Conservation (phyloP, 2,113 vertebrate genomes). For the Calyptommatus sinebrachiatus region DNA sequence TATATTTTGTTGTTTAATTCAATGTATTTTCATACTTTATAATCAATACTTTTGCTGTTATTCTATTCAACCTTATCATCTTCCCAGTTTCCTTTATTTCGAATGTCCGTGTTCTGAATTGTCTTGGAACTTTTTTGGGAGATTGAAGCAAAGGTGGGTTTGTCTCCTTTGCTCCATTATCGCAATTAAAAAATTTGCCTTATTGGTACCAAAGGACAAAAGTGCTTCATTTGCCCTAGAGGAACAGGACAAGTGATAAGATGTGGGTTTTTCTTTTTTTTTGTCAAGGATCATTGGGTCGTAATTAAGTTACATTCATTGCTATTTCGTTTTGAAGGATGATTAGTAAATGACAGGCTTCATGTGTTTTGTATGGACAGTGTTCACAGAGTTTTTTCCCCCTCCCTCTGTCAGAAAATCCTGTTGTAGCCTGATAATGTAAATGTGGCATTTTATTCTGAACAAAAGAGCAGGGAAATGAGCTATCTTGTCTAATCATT, state of each 20-base stretch:
- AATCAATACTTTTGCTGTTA: constrained; percentile 12
- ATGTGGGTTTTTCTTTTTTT: constrained; percentile 78
- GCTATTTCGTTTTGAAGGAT: constrained; percentile 84
- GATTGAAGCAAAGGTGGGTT: constrained; percentile 61
- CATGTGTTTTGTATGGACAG: constrained; percentile 79
- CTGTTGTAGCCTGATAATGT: constrained; percentile 91
- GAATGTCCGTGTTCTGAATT: constrained; percentile 60
- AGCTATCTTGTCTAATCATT: constrained; percentile 99
- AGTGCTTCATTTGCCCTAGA: constrained; percentile 76
- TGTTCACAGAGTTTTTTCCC: constrained; percentile 72
- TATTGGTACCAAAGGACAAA: constrained; percentile 74
- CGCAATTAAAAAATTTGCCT: constrained; percentile 80
- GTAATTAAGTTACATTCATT: constrained; percentile 88
- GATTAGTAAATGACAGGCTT: constrained; percentile 88
- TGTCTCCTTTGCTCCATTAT: constrained; percentile 74
- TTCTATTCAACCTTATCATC: neutral
- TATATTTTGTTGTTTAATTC: neutral
- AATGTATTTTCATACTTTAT: constrained; percentile 3
- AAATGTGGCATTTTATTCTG: constrained; percentile 88
- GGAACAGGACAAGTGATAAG: constrained; percentile 83
- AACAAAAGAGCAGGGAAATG: constrained; percentile 96
- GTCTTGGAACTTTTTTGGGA: constrained; percentile 43
- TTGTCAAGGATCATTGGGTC: constrained; percentile 84
- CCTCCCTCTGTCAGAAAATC: constrained; percentile 83
- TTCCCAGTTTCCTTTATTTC: constrained; percentile 49